Conservation (phyloP, 2,888 invertebrate species). For the Dicycla oo region DNA sequence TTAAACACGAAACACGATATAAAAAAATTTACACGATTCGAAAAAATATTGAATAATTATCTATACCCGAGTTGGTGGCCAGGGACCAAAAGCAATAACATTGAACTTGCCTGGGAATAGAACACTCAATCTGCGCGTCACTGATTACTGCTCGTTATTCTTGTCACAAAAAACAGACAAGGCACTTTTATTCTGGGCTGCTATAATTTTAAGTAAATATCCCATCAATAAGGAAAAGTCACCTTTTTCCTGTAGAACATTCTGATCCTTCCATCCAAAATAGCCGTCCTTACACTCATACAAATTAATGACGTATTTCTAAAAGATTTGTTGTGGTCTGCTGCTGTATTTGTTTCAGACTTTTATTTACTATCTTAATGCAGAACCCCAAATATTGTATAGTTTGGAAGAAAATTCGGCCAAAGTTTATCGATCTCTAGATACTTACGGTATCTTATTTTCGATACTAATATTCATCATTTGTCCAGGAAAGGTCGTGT, state of each 20-base stretch:
- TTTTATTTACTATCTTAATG: slow-evolving; percentile 1
- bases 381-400: not conserved
- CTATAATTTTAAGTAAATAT: slow-evolving; percentile 14
- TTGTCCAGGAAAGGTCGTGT: not conserved
- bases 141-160: not conserved
- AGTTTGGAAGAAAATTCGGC: not conserved
- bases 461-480: not conserved
- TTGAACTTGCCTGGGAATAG: too few species aligned
- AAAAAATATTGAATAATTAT: too few species aligned
- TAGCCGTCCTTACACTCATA: not conserved
- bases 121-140: too few species aligned
- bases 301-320: not conserved
- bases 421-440: not conserved
- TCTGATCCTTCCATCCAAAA: slow-evolving; percentile 8
- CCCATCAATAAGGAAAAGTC: slow-evolving; percentile 26
- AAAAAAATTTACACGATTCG: too few species aligned
- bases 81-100: too few species aligned
- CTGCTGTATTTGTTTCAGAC: not conserved
- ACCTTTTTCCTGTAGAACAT: slow-evolving; percentile 9
- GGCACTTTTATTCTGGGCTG: not conserved
- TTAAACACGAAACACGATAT: too few species aligned
- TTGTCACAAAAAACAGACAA: not conserved
- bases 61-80: too few species aligned
- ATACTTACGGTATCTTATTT: not conserved
- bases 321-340: slow-evolving; percentile 10